phyloP scores from a whole-genome alignment of 2,888 invertebrate genomes.

The Rotaria socialis region DNA sequence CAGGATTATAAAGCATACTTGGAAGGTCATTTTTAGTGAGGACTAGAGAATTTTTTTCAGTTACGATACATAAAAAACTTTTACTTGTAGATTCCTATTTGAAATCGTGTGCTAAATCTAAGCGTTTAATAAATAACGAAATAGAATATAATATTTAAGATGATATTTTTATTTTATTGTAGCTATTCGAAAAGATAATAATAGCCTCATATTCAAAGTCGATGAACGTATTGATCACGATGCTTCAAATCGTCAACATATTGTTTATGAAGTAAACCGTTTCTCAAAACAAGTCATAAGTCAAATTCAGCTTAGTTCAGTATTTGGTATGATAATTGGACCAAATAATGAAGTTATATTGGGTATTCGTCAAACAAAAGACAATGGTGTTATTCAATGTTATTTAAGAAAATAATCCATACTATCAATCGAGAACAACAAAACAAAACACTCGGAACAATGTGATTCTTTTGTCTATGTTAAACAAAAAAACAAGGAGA shows the following conservation, averaged over 20 bases:
- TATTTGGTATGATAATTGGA: neutral
- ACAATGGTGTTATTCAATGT: neutral
- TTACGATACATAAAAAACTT: too few relatives aligned
- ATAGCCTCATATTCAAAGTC: neutral
- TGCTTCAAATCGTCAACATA: neutral
- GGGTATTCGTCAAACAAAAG: slow-evolving; percentile 24
- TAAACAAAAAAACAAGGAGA: neutral
- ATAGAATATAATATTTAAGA: too few relatives aligned
- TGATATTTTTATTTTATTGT: neutral
- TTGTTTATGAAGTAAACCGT: neutral
- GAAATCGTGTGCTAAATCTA: too few relatives aligned
- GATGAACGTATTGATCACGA: slow-evolving; percentile 8
- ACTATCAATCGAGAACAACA: neutral
- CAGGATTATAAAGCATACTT: too few relatives aligned
- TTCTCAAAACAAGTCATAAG: neutral
- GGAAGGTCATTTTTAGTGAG: too few relatives aligned
- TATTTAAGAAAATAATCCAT: neutral
- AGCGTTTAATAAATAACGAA: too few relatives aligned
- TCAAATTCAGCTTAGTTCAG: neutral
- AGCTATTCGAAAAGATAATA: neutral
- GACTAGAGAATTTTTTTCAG: too few relatives aligned
- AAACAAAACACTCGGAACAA: neutral
- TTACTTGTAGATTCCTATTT: too few relatives aligned
- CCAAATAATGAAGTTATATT: slow-evolving; percentile 8
- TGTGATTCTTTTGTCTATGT: neutral